Percentiles rank a stretch among this genome's conserved stretches.
Evolutionary conservation across 2,797 vertebrate species (phyloP).

Genomic region (Propithecus perrieri): DNA sequence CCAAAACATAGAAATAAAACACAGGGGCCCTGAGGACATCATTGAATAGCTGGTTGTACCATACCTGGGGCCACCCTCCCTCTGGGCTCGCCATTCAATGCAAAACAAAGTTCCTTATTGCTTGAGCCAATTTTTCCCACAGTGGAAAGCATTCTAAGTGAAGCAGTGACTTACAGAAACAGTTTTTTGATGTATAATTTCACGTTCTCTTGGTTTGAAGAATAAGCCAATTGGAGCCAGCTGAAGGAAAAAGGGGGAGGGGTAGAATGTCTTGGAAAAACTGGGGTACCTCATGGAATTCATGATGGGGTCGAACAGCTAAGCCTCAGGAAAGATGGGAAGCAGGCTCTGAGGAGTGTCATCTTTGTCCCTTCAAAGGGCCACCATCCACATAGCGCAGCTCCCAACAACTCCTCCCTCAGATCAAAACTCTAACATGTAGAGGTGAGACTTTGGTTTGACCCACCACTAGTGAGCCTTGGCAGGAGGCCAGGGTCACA

Average conservation of each 20-base stretch:
- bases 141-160: background rate
- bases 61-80: background rate
- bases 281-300: background rate
- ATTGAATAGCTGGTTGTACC: background rate
- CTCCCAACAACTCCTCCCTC: background rate
- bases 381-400: background rate
- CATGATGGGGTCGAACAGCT: too few relatives aligned
- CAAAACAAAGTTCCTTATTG: background rate
- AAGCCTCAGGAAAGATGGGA: background rate
- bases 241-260: background rate
- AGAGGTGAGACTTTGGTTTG: background rate
- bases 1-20: background rate
- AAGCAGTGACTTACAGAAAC: background rate
- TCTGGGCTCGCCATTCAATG: background rate
- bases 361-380: background rate
- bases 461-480: background rate
- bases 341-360: background rate
- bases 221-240: background rate
- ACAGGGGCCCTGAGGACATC: background rate
- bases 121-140: background rate
- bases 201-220: background rate
- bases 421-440: background rate
- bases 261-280: background rate
- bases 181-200: background rate
- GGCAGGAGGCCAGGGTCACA: background rate